phyloP scores from a whole-genome alignment of 37 sponge, comb jelly and placozoan genomes.

The Geodia barretti region DNA sequence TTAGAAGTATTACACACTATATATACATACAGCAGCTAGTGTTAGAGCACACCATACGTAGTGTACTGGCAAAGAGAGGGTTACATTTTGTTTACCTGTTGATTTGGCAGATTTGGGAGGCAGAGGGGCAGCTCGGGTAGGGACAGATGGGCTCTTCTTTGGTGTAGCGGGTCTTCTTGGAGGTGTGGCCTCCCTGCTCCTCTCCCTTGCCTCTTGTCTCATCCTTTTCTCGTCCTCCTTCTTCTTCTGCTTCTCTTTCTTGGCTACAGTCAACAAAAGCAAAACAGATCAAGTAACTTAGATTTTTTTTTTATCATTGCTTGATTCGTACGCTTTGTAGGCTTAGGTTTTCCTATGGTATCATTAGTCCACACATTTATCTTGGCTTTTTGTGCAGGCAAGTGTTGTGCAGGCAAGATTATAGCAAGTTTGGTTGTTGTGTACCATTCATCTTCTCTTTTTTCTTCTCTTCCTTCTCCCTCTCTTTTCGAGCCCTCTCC shows the following conservation, averaged over 20 bases:
- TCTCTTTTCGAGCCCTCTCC: not conserved
- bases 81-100: too few species aligned
- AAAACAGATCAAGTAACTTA: too few species aligned
- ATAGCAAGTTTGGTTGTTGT: not conserved
- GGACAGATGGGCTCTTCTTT: not conserved
- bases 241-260: not conserved
- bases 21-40: too few species aligned
- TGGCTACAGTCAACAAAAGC: too few species aligned
- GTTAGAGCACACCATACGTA: too few species aligned
- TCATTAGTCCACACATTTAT: too few species aligned
- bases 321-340: too few species aligned
- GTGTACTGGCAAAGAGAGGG: too few species aligned
- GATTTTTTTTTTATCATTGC: too few species aligned
- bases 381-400: too few species aligned
- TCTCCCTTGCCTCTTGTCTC: not conserved
- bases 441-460: not conserved
- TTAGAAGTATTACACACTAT: too few species aligned
- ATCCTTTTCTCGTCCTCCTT: not conserved
- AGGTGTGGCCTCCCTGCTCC: not conserved
- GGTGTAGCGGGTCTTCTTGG: not conserved
- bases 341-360: too few species aligned
- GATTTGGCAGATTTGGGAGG: not conserved
- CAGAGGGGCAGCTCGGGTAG: not conserved
- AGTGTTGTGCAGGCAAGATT: not conserved
- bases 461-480: not conserved